Base-by-base conservation (phyloP, 2,113 vertebrate genomes). In the Hemichromis elongatus region DNA sequence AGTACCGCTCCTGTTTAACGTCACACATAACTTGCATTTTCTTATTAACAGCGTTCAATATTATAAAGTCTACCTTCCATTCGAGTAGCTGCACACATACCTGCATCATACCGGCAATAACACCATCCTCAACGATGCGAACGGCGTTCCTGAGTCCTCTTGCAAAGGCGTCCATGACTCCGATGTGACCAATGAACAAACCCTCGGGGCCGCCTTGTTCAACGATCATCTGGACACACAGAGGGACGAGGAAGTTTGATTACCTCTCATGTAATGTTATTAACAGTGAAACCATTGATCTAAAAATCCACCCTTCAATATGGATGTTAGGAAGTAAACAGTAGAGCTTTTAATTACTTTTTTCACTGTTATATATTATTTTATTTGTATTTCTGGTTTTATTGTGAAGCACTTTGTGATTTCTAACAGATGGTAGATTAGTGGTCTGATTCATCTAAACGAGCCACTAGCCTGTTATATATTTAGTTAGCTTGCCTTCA, bases 81-180 rank as follows among this genome's bases (percentile, higher is more conserved):
- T 24, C 9, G 30, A 3, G 30, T 4, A 30, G 1, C 57, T n/a
- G 50, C 30, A 24, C 14, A 66, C 84, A 7, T 70, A 94, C 95
- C 94, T 91, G 92, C 28, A 95, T 79, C 94, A 96, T 90, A 50
- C 83, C 85, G 21, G 84, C 6, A 1, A 95, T 42, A 9, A 94
- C 61, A 53, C 95, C 94, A 5, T 95, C 94, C 80, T 95, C 91
- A 4, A 93, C 83, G 14, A 96, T 91, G 80, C 79, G 61, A 26
- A 92, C 89, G 4, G 94, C 91, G 3, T 95, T 95, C 42, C 92
- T 84, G 33, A 96, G 93, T 19, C 95, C 95, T 79, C 94, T 89
- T 9, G 95, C 94, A 3, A 96, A 96, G 37, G 93, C 73, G 14
- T 96, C 95, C 95, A 95, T 95, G 77, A 94, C 94, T 33, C 91